Evolutionary conservation across 2,797 vertebrate genomes (phyloP).

Genomic region (Simalia tracyae): DNA sequence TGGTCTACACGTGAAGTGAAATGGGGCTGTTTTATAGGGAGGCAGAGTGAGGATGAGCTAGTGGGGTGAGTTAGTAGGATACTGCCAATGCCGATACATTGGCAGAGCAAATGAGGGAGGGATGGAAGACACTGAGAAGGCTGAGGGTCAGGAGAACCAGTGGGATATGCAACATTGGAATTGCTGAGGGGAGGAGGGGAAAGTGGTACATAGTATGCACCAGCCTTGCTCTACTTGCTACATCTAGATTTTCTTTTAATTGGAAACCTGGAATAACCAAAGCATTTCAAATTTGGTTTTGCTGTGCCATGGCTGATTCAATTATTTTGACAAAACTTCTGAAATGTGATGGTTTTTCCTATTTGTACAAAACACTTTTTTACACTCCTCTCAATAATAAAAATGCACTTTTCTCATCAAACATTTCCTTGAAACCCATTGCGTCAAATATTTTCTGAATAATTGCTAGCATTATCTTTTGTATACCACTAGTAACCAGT

Average conservation of each 20-base stretch:
- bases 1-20: background rate
- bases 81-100: background rate
- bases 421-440: background rate
- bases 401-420: background rate
- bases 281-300: background rate
- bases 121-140: background rate
- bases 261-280: background rate
- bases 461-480: background rate
- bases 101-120: background rate
- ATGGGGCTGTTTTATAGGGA: background rate
- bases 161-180: background rate
- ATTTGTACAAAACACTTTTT: background rate
- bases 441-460: background rate
- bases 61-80: background rate
- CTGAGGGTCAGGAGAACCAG: background rate
- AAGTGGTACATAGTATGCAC: background rate
- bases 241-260: background rate
- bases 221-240: background rate
- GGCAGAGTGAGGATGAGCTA: background rate
- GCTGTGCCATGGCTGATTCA: background rate
- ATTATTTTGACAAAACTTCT: background rate
- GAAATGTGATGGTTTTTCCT: background rate
- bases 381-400: background rate
- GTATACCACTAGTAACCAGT: background rate
- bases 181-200: background rate